A percentile compares a stretch with the other conserved stretches of the same genome.
These are phyloP conservation scores for Asobara japonica DNA, from an alignment of 1,140 invertebrate genomes.

Conservation along the genomic window DNA sequence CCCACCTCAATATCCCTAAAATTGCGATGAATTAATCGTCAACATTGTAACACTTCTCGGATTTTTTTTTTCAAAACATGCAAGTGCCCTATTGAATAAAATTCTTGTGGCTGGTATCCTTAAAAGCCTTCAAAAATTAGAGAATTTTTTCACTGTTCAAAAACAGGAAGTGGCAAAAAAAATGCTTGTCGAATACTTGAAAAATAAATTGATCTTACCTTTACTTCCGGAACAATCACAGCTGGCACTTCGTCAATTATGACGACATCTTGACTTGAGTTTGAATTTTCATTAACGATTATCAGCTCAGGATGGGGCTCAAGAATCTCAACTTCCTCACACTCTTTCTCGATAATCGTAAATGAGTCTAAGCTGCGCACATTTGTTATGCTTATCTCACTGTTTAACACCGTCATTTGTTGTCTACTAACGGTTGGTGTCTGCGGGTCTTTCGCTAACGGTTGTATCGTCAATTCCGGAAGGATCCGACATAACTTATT, in stretches of 20 bases:
- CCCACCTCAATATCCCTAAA: too few species aligned
- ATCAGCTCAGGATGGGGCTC: slow-evolving; percentile 62
- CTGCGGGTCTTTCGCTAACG: slow-evolving; percentile 50
- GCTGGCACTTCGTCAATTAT: slow-evolving; percentile 62
- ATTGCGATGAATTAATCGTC: too few species aligned
- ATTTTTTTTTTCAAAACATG: too few species aligned
- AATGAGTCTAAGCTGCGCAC: slow-evolving; percentile 54
- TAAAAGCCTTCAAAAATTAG: too few species aligned
- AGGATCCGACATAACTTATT: slow-evolving; percentile 56
- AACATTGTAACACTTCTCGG: too few species aligned
- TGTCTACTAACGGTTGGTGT: slow-evolving; percentile 55
- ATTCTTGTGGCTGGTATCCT: too few species aligned
- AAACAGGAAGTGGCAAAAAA: too few species aligned
- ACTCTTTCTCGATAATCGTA: slow-evolving; percentile 43
- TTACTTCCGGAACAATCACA: slow-evolving; percentile 46
- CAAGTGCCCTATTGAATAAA: too few species aligned
- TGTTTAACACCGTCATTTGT: slow-evolving; percentile 61
- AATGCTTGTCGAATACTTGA: too few species aligned
- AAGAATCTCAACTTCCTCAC: slow-evolving; percentile 58
- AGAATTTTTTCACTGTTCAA: too few species aligned
- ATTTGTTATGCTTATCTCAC: slow-evolving; percentile 63
- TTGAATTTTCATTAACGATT: slow-evolving; percentile 65
- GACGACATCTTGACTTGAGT: slow-evolving; percentile 64
- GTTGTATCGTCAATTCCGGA: slow-evolving; percentile 62
- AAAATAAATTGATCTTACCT: slow-evolving; percentile 28